phyloP scores from a whole-genome alignment of 2,113 vertebrate genomes.

The Gambusia holbrooki region DNA sequence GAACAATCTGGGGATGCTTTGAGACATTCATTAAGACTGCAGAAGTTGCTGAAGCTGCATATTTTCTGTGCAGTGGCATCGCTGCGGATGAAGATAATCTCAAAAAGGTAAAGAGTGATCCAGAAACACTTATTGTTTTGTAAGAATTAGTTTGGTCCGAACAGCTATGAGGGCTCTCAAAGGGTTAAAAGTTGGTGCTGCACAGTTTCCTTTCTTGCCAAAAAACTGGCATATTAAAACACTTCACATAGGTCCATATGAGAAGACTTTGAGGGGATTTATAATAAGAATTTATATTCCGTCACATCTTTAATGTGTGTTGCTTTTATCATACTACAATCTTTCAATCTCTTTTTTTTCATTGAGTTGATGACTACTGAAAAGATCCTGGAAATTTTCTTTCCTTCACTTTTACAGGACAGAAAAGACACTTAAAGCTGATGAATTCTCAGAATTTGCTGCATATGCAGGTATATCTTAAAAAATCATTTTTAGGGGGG shows the following conservation, averaged over 20 bases:
- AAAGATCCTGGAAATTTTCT: too few relatives aligned
- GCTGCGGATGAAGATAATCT: background rate
- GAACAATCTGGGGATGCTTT: conserved; percentile 43
- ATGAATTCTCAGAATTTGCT: too few relatives aligned
- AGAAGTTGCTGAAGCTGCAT: conserved; percentile 27
- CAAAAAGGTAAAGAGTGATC: conserved; percentile 6
- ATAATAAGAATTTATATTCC: background rate
- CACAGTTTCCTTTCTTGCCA: too few relatives aligned
- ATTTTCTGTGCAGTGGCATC: conserved; percentile 15
- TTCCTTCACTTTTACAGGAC: too few relatives aligned
- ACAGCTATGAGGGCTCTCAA: background rate
- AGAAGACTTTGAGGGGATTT: too few relatives aligned
- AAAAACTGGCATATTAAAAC: background rate
- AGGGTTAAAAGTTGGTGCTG: too few relatives aligned
- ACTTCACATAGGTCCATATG: background rate
- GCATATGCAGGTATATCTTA: too few relatives aligned
- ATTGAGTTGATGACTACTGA: too few relatives aligned
- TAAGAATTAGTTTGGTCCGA: background rate
- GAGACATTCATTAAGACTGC: conserved; percentile 60
- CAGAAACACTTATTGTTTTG: background rate
- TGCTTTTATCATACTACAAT: background rate
- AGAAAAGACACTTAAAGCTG: too few relatives aligned
- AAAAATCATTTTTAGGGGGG: too few relatives aligned
- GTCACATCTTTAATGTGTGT: background rate
- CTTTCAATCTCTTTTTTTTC: too few relatives aligned